Base-by-base conservation (phyloP, 1,140 invertebrate species). In the Harpegnathos saltator region DNA sequence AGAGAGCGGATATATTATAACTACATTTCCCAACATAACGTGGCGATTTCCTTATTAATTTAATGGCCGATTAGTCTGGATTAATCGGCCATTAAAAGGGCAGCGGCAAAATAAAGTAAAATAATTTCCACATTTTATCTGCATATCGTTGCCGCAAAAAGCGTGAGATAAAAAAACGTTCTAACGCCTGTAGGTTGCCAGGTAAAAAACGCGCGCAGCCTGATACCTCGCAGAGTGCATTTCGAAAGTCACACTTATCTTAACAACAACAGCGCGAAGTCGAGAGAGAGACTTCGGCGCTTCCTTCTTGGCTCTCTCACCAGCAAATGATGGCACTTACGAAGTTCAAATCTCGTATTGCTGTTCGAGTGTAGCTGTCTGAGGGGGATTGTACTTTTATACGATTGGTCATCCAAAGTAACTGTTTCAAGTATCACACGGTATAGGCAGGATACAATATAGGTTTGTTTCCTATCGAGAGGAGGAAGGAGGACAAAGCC, bases 291-390 rank as follows among this genome's bases (percentile, higher is more conserved):
- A 66, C 44, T 29, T 5, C 44, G 11, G 19, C 19, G 14, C 7
- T 66, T 68, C 68, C 74, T 66, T 77, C 62, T 62, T 54, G 14
- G 29, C 48, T 54, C 22, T 54, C 22, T 68, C 17, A 19, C 48
- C 48, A 66, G 22, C 74, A 77, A 48, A 77, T 54, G 74, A 66
- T 77, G 74, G 29, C 26, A 77, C 74, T 77, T 77, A 63, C 54
- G 66, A 66, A 66, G 74, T 77, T 66, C 48, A 38, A 77, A 77
- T 77, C 48, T 77, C 33, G 74, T 77, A 24, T 66, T 24, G 74
- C 19, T 77, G 48, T 50, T 77, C 22, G 59, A 66, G n/a, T 22
- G 33, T 77, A 38, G 74, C 15, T 77, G 48, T 50, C 65, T 33
- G 38, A 66, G 26, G 17, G 19, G 29, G 26, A 48, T 74, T 33